phyloP scores from a whole-genome alignment of 2,113 vertebrate species.

The Columba livia region DNA sequence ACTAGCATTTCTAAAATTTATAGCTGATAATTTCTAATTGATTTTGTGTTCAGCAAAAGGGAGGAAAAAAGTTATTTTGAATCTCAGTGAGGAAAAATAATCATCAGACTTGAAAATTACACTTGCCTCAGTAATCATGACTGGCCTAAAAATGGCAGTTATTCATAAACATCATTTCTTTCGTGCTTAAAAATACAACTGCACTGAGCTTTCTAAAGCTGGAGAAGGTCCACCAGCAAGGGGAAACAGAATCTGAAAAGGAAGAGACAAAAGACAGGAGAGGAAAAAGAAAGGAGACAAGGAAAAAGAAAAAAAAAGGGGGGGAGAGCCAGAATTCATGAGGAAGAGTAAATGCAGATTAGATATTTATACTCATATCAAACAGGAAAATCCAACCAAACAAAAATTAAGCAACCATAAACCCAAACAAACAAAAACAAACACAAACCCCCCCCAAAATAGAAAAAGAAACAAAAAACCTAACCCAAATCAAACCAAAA shows the following conservation, averaged over 20 bases:
- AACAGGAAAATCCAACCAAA: neutral
- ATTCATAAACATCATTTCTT: neutral
- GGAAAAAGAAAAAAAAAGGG: neutral
- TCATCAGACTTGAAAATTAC: neutral
- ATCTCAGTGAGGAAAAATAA: neutral
- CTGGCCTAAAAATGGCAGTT: neutral
- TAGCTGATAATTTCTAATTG: neutral
- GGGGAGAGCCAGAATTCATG: neutral
- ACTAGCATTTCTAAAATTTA: neutral
- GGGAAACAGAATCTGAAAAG: neutral
- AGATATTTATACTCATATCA: neutral
- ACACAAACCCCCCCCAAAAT: too few relatives aligned
- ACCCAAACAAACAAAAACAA: too few relatives aligned
- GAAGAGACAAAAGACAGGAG: too few relatives aligned
- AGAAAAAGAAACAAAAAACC: too few relatives aligned
- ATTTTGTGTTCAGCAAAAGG: neutral
- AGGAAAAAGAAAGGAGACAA: neutral
- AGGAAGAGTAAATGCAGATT: neutral
- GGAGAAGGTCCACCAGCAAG: neutral
- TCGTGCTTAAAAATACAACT: neutral
- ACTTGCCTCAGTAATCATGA: neutral
- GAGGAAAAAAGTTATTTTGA: neutral
- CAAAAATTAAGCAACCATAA: too few relatives aligned
- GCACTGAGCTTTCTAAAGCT: neutral
- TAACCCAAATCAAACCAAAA: too few relatives aligned